Evolutionary conservation across 2,888 invertebrate species (phyloP).

Genomic region (Lepetodrilus schrolli): DNA sequence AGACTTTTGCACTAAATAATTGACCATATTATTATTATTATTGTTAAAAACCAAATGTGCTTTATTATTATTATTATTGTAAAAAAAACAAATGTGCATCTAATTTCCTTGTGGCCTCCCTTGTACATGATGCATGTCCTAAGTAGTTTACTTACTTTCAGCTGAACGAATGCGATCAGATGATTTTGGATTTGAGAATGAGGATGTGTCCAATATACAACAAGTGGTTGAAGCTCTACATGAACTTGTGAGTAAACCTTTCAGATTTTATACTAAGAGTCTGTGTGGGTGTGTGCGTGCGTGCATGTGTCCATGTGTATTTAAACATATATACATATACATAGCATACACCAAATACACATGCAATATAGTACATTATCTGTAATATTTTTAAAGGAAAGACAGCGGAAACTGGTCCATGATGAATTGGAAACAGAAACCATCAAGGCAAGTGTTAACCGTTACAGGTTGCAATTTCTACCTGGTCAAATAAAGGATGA

Average conservation of each 20-base stretch:
- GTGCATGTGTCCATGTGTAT: neutral
- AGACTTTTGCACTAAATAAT: no score
- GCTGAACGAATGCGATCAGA: conserved; percentile 65
- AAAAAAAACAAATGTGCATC: no score
- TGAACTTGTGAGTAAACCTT: conserved; percentile 64
- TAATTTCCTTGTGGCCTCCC: no score
- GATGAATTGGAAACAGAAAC: conserved; percentile 73
- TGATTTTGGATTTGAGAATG: conserved; percentile 67
- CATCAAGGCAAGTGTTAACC: conserved; percentile 71
- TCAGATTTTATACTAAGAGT: neutral
- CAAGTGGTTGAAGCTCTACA: conserved; percentile 66
- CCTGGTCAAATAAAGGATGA: conserved; percentile 69
- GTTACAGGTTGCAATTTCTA: conserved; percentile 69
- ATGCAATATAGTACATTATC: neutral
- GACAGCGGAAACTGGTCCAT: conserved; percentile 61
- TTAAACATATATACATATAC: neutral
- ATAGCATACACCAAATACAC: no score
- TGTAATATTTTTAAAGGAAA: conserved; percentile 52
- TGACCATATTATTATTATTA: no score
- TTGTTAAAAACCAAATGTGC: no score
- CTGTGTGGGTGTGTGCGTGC: neutral
- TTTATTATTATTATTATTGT: no score
- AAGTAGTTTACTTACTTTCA: conserved; percentile 44
- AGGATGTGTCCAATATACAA: conserved; percentile 70
- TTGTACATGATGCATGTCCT: no score